phyloP scores from a whole-genome alignment of 2,113 vertebrate species.

The Oncorhynchus gorbuscha region DNA sequence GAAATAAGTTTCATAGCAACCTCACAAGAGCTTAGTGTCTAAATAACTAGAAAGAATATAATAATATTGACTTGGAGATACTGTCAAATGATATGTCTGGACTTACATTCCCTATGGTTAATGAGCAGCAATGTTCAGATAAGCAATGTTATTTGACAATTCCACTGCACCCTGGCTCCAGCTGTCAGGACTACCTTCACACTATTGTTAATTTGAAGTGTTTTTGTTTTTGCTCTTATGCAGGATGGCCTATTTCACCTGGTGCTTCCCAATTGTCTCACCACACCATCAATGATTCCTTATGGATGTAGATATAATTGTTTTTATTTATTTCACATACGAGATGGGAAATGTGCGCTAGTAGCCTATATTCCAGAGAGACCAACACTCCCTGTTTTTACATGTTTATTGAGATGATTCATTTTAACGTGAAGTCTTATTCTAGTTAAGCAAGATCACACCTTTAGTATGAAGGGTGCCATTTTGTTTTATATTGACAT shows the following conservation, averaged over 20 bases:
- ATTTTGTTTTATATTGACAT: constrained; percentile 26
- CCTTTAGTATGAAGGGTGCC: constrained; percentile 34
- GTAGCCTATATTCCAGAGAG: background rate
- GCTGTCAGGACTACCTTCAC: too few relatives aligned
- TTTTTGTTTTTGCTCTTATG: background rate
- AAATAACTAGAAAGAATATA: too few relatives aligned
- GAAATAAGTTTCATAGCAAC: too few relatives aligned
- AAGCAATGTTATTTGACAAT: too few relatives aligned
- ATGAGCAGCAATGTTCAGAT: too few relatives aligned
- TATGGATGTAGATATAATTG: constrained; percentile 10
- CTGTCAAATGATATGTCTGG: too few relatives aligned
- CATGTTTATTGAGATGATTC: background rate
- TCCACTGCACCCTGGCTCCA: too few relatives aligned
- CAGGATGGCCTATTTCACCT: background rate
- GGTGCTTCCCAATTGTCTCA: background rate
- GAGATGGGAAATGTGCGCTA: background rate
- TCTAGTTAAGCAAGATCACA: constrained; percentile 13
- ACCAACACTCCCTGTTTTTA: background rate
- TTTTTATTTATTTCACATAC: constrained; percentile 34
- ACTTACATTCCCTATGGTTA: too few relatives aligned
- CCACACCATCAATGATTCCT: too few relatives aligned
- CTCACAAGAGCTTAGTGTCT: too few relatives aligned
- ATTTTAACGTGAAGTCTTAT: background rate
- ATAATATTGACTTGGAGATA: too few relatives aligned
- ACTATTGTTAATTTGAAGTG: too few relatives aligned